These are phyloP conservation scores for Andinoacara biseriatus DNA, from an alignment of 2,113 vertebrate genomes.

Conservation along the genomic window DNA sequence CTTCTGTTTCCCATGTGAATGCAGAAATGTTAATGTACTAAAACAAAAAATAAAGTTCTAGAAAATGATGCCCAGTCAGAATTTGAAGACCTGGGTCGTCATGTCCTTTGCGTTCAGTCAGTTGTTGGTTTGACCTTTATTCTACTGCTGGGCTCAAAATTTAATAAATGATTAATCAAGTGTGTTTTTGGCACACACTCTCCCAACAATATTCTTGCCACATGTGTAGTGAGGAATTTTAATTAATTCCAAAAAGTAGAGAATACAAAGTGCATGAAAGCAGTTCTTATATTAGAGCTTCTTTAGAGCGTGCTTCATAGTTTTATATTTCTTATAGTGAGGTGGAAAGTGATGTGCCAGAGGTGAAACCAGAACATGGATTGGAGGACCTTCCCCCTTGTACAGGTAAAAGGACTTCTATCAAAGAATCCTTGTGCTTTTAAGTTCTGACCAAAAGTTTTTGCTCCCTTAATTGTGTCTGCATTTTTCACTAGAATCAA, in stretches of 20 bases:
- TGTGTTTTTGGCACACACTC: neutral
- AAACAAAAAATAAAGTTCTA: too few relatives aligned
- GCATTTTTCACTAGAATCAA: neutral
- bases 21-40: neutral
- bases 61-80: fast-evolving
- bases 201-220: neutral
- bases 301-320: neutral
- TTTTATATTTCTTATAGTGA: slow-evolving; percentile 62
- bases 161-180: neutral
- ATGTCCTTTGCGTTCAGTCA: neutral
- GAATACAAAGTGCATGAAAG: neutral
- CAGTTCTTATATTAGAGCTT: fast-evolving
- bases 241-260: neutral
- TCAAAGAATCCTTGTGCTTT: neutral
- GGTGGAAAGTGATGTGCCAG: slow-evolving; percentile 55
- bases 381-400: slow-evolving; percentile 28
- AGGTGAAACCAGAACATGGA: slow-evolving; percentile 61
- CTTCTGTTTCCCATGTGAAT: neutral
- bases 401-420: slow-evolving; percentile 46
- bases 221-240: neutral
- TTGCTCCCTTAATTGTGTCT: neutral
- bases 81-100: neutral
- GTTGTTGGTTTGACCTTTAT: neutral
- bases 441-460: neutral
- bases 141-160: neutral